These are phyloP conservation scores for Numenius phaeopus DNA, from an alignment of 2,797 vertebrate species.

Conservation along the genomic window DNA sequence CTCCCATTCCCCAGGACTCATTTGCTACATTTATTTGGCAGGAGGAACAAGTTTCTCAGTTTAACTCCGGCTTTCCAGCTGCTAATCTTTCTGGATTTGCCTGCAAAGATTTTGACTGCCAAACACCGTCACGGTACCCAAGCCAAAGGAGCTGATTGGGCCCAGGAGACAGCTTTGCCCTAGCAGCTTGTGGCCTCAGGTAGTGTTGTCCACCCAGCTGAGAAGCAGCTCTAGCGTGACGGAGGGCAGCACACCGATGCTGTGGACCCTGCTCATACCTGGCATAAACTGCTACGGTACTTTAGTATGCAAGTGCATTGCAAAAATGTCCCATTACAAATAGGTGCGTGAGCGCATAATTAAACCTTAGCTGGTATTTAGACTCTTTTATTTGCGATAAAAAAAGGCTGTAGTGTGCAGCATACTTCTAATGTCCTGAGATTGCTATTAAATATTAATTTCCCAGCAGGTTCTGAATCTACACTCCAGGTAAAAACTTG, in stretches of 20 bases:
- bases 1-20: background rate
- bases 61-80: background rate
- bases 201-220: background rate
- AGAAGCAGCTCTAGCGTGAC: background rate
- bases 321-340: background rate
- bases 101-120: background rate
- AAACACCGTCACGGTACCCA: background rate
- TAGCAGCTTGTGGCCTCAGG: background rate
- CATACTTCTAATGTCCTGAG: background rate
- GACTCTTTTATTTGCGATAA: background rate
- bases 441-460: background rate
- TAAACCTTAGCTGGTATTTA: background rate
- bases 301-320: background rate
- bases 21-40: conserved; percentile 20
- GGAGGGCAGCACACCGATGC: background rate
- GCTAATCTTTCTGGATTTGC: background rate
- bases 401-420: background rate
- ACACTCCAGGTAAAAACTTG: background rate
- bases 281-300: background rate
- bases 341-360: accelerated
- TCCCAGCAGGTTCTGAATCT: background rate
- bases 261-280: background rate
- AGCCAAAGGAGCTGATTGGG: background rate
- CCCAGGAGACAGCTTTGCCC: background rate
- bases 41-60: background rate